A percentile compares a stretch with the other conserved stretches of the same genome.
These are phyloP conservation scores for Mobula birostris DNA, from an alignment of 2,113 vertebrate genomes.

Conservation along the genomic window DNA sequence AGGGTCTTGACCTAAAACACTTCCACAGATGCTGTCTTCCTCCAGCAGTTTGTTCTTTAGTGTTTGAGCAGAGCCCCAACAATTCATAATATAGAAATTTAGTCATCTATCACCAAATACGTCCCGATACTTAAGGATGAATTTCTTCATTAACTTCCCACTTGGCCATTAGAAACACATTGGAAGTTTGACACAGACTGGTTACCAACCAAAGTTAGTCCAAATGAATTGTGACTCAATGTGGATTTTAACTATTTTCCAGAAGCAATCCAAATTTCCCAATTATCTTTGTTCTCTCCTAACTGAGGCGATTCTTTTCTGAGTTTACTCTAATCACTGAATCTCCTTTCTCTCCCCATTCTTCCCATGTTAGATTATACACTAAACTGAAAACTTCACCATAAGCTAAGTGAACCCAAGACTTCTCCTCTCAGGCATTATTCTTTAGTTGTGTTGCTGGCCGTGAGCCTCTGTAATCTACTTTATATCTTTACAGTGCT, in stretches of 20 bases:
- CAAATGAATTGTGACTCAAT: not conserved
- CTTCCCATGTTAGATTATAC: not conserved
- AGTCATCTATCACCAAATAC: not conserved
- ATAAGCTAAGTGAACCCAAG: not conserved
- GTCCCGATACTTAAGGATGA: not conserved
- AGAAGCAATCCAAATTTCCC: not conserved
- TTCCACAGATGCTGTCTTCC: too few species aligned
- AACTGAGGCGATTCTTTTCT: not conserved
- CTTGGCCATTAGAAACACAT: not conserved
- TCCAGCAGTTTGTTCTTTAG: too few species aligned
- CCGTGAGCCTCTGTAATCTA: not conserved
- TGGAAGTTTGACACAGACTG: not conserved
- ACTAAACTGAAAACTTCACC: not conserved
- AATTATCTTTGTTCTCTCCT: not conserved
- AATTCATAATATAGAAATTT: not conserved
- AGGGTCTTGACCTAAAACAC: too few species aligned
- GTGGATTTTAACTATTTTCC: not conserved
- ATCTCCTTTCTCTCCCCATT: not conserved
- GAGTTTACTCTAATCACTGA: not conserved
- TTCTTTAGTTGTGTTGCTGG: not conserved
- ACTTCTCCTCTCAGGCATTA: not conserved
- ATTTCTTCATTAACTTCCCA: not conserved
- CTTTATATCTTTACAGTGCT: not conserved
- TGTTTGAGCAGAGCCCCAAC: not conserved
- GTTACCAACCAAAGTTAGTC: not conserved